Evolutionary conservation across 2,797 vertebrate genomes (phyloP).

Genomic region (Typhlichthys subterraneus): DNA sequence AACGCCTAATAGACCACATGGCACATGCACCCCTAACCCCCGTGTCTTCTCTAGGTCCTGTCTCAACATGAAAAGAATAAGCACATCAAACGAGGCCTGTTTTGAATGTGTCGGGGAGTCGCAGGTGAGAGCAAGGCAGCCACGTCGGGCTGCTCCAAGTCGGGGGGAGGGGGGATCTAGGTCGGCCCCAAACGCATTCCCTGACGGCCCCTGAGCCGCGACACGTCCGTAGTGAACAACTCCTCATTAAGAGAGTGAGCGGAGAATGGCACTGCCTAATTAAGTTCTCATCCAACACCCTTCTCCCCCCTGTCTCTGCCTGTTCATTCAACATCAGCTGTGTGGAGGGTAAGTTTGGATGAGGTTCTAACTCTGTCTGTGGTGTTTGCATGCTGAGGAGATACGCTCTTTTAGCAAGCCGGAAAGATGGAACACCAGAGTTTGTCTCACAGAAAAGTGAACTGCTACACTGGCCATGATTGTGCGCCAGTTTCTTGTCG

Average conservation of each 20-base stretch:
- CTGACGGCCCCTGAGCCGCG: neutral
- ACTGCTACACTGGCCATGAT: neutral
- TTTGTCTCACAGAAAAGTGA: neutral
- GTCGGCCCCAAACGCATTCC: constrained; percentile 28
- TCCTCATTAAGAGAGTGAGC: constrained; percentile 76
- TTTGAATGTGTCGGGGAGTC: constrained; percentile 77
- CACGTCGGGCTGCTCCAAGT: too few relatives aligned
- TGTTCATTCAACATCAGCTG: constrained; percentile 61
- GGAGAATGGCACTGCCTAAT: constrained; percentile 72
- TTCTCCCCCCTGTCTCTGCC: neutral
- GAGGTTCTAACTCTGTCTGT: constrained; percentile 39
- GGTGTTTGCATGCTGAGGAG: constrained; percentile 44
- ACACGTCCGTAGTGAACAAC: constrained; percentile 64
- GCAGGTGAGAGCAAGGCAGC: constrained; percentile 74
- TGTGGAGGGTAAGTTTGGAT: constrained; percentile 48
- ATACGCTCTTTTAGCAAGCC: constrained; percentile 26
- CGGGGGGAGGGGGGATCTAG: constrained; percentile 50
- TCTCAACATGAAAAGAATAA: constrained; percentile 81
- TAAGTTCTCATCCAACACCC: constrained; percentile 66
- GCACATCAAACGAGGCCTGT: constrained; percentile 82
- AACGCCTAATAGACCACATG: constrained; percentile 73
- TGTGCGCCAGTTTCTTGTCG: neutral
- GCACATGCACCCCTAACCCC: constrained; percentile 66
- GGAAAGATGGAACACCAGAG: constrained; percentile 18
- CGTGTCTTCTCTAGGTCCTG: constrained; percentile 73